A percentile compares a stretch with the other conserved stretches of the same genome.
Conservation (phyloP, 2,797 vertebrate species). For the Ctenosaura bakeri region DNA sequence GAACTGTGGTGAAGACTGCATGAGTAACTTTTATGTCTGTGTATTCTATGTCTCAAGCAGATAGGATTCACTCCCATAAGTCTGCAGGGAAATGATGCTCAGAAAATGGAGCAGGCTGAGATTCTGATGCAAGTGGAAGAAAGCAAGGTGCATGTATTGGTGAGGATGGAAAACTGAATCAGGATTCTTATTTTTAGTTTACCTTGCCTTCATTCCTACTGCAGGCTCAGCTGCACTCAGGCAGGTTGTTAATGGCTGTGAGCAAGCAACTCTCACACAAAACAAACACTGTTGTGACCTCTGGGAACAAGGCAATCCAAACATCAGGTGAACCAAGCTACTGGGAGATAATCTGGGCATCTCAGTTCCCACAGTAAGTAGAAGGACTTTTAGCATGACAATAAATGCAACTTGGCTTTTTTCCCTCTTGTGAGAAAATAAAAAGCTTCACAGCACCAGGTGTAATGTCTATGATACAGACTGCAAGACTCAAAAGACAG, state of each 20-base stretch:
- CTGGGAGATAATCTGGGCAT: constrained; percentile 35
- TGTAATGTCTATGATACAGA: constrained; percentile 19
- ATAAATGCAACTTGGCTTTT: neutral
- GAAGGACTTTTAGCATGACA: neutral
- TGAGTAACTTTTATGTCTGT: neutral
- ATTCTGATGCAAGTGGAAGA: neutral
- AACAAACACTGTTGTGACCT: constrained; percentile 74
- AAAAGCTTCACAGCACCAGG: neutral
- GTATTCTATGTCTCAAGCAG: neutral
- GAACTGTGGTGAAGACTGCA: neutral
- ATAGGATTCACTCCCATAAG: neutral
- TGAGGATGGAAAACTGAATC: constrained; percentile 58
- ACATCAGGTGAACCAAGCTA: constrained; percentile 72
- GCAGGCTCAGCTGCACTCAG: constrained; percentile 75
- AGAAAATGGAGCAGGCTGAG: neutral
- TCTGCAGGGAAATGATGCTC: neutral
- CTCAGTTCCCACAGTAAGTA: constrained; percentile 33
- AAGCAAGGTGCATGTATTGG: constrained; percentile 20
- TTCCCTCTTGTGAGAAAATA: constrained; percentile 10
- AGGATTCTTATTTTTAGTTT: constrained; percentile 46
- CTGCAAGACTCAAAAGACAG: neutral
- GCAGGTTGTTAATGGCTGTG: constrained; percentile 80
- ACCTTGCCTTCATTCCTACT: constrained; percentile 54
- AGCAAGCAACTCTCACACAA: constrained; percentile 66
- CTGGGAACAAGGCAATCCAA: constrained; percentile 72